Percentiles rank a stretch among this genome's conserved stretches.
phyloP scores from a whole-genome alignment of 1,140 invertebrate genomes.

The Macrostomum lignano region DNA sequence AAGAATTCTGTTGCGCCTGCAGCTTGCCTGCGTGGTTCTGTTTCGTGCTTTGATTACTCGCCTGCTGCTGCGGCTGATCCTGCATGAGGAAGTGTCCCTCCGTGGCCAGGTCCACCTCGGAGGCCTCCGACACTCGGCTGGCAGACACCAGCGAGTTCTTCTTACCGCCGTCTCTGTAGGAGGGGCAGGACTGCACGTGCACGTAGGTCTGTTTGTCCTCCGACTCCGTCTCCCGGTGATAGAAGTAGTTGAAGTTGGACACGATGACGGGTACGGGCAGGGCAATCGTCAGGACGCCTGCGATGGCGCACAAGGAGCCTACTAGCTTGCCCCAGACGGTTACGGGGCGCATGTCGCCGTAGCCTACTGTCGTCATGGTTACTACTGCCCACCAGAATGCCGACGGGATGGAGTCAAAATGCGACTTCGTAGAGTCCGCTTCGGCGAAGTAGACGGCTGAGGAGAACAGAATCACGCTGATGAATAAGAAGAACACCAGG shows the following conservation, averaged over 20 bases:
- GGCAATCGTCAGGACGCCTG: slow-evolving; percentile 46
- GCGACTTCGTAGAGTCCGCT: slow-evolving; percentile 67
- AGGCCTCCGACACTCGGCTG: no score
- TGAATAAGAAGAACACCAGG: slow-evolving; percentile 91
- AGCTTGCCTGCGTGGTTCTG: no score
- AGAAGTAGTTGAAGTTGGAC: slow-evolving; percentile 65
- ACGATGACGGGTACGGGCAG: slow-evolving; percentile 94
- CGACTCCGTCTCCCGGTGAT: not conserved
- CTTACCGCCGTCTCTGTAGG: no score
- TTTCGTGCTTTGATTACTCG: no score
- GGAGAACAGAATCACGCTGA: slow-evolving; percentile 88
- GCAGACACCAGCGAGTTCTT: no score
- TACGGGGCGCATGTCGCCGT: slow-evolving; percentile 83
- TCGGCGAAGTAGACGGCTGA: slow-evolving; percentile 93
- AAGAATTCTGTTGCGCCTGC: no score
- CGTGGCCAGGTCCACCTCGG: no score
- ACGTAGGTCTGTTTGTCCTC: not conserved
- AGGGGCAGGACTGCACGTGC: no score
- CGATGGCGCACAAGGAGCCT: slow-evolving; percentile 87
- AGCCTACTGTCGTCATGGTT: slow-evolving; percentile 89
- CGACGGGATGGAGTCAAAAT: slow-evolving; percentile 75
- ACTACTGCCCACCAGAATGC: slow-evolving; percentile 42
- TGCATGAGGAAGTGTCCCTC: no score
- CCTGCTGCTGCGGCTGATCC: no score
- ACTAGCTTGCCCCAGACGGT: slow-evolving; percentile 96